Base-by-base conservation (phyloP, 2,888 invertebrate species). In the Myopa tessellatipennis region DNA sequence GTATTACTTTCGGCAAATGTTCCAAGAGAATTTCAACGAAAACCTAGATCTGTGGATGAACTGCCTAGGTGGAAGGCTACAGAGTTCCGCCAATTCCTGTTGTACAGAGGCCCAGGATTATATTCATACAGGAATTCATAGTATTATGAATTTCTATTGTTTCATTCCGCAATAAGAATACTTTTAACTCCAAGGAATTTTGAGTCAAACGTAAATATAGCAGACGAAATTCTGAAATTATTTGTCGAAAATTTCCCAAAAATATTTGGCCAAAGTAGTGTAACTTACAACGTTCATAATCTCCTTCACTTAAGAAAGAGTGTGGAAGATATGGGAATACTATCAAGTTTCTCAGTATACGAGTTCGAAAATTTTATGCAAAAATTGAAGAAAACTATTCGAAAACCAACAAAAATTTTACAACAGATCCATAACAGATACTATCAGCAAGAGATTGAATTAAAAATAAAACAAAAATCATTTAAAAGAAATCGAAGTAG, bases 271-370 rank as follows among this genome's bases (percentile, higher is more conserved):
- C 65, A 63, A 34, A 12, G 45, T 65, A 63, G 26, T 52, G 38
- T 75, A 26, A 68, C 67, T 38, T 75, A 65, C 40, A 67, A 75
- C 38, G 40, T 75, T 55, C 75, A 75, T 18, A 26, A 55, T n/a
- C 34, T 75, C 7, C 38, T 75, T n/a, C 75, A 75, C 16, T 68
- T 75, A 18, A 7, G 10, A 16, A n/a, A 67, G n/a, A 52, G 75
- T 55, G 75, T 74, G 8, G 50, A 63, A 74, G n/a, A 73, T 36
- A 18, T 38, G 12, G 45, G 73, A 16, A 12, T n/a, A n/a, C 4
- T 73, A 38, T 3, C 34, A 14, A 38, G n/a, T 12, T 69, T 69
- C n/a, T 50, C 45, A 4, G 69, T 50, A 50, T 69, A 69, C 18
- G 18, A 50, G 16, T 69, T 69, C 50, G 69, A 69, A 50, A 69